Evolutionary conservation across 2,113 vertebrate species (phyloP).

Genomic region (Ophthalmotilapia sp.): DNA sequence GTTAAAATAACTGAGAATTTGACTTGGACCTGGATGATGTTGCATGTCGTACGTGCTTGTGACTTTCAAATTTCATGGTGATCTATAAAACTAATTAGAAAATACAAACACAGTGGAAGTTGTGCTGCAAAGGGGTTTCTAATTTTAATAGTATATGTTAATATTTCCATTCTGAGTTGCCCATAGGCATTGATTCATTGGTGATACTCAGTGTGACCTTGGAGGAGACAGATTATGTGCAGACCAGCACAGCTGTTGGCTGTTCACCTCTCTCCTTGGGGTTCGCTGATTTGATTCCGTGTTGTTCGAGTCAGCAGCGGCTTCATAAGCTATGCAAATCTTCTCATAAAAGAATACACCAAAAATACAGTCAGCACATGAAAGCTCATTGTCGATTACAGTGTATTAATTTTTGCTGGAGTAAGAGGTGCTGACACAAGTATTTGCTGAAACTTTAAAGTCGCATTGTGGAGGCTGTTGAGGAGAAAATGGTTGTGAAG

Average conservation of each 20-base stretch:
- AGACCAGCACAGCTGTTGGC: conserved; percentile 42
- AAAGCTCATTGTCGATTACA: not conserved
- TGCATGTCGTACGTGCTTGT: not conserved
- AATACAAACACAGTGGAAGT: not conserved
- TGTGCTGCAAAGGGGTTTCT: not conserved
- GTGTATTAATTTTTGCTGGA: not conserved
- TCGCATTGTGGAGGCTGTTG: not conserved
- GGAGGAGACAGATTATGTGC: conserved; percentile 36
- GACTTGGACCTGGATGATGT: not conserved
- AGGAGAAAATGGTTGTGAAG: not conserved
- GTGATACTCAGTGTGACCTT: conserved; percentile 43
- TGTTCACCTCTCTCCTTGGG: conserved; percentile 42
- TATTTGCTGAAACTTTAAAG: not conserved
- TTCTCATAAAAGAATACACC: not conserved
- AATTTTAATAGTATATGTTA: not conserved
- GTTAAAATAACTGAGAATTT: not conserved
- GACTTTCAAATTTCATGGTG: not conserved
- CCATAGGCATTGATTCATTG: not conserved
- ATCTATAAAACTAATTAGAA: not conserved
- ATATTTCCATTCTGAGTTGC: not conserved
- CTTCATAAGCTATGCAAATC: not conserved
- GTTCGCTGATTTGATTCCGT: conserved; percentile 30
- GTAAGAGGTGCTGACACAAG: not conserved
- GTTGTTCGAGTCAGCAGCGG: not conserved
- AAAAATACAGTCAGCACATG: not conserved